Evolutionary conservation across 2,113 vertebrate species (phyloP).

Genomic region (Notarius lentiginosus): DNA sequence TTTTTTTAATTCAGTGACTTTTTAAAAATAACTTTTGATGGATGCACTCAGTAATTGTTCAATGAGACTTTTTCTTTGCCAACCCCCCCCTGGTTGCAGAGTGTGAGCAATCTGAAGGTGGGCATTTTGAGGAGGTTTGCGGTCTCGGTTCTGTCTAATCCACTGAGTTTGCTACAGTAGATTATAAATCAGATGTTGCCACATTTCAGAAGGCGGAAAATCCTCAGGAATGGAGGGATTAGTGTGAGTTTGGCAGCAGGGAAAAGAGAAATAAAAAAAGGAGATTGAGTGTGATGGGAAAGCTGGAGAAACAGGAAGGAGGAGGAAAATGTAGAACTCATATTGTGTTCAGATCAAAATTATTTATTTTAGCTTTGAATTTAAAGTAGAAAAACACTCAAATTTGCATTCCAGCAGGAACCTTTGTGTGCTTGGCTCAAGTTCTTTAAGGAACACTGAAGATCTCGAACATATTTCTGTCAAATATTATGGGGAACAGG

Average conservation of each 20-base stretch:
- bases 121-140: not conserved
- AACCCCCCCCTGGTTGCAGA: not conserved
- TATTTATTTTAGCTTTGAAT: not conserved
- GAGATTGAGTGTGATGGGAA: not conserved
- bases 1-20: not conserved
- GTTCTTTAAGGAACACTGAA: no score
- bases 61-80: not conserved
- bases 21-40: not conserved
- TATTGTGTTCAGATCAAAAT: not conserved
- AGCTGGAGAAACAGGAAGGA: conserved; percentile 1
- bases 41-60: no score
- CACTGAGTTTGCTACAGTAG: not conserved
- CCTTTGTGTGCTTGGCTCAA: not conserved
- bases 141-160: not conserved
- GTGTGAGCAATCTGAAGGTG: not conserved
- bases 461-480: not conserved
- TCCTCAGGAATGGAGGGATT: conserved; percentile 27
- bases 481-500: not conserved
- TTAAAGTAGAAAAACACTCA: not conserved
- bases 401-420: not conserved
- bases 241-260: conserved; percentile 14
- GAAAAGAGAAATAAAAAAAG: not conserved
- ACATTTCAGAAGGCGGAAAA: conserved; percentile 19
- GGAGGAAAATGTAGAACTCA: not conserved
- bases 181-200: conserved; percentile 21